phyloP scores from a whole-genome alignment of 2,797 vertebrate species.

The Aplochiton taeniatus region DNA sequence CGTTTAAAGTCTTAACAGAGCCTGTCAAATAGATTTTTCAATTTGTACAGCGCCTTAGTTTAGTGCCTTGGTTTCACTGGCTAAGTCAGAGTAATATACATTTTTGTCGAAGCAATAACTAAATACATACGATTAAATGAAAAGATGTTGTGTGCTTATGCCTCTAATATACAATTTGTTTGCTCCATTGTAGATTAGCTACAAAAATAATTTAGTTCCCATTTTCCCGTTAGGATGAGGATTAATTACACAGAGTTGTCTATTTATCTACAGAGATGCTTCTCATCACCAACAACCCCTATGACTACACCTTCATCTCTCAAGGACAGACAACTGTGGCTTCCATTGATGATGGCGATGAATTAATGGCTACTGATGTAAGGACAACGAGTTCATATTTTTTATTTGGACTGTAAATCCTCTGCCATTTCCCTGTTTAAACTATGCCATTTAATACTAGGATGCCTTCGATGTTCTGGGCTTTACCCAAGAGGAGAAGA shows the following conservation, averaged over 20 bases:
- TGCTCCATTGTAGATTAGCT: too few species aligned
- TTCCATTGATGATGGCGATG: constrained; percentile 87
- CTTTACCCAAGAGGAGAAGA: constrained; percentile 85
- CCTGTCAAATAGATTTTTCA: too few species aligned
- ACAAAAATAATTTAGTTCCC: too few species aligned
- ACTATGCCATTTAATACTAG: constrained; percentile 42
- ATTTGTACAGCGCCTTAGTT: too few species aligned
- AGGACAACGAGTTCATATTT: constrained; percentile 37
- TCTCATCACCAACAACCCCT: constrained; percentile 90
- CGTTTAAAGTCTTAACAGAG: too few species aligned
- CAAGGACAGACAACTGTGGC: constrained; percentile 88
- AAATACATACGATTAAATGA: too few species aligned
- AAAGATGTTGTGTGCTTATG: too few species aligned
- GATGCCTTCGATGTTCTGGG: constrained; percentile 85
- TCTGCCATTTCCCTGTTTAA: neutral
- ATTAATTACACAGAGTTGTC: neutral
- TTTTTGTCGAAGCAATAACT: too few species aligned
- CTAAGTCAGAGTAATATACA: too few species aligned
- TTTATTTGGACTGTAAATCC: neutral
- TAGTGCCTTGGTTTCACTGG: too few species aligned
- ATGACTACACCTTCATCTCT: constrained; percentile 87
- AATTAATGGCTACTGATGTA: constrained; percentile 88
- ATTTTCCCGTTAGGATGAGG: too few species aligned
- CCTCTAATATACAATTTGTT: too few species aligned
- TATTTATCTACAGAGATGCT: constrained; percentile 77